Evolutionary conservation across 2,113 vertebrate genomes (phyloP).

Genomic region (Gymnobelideus leadbeateri): DNA sequence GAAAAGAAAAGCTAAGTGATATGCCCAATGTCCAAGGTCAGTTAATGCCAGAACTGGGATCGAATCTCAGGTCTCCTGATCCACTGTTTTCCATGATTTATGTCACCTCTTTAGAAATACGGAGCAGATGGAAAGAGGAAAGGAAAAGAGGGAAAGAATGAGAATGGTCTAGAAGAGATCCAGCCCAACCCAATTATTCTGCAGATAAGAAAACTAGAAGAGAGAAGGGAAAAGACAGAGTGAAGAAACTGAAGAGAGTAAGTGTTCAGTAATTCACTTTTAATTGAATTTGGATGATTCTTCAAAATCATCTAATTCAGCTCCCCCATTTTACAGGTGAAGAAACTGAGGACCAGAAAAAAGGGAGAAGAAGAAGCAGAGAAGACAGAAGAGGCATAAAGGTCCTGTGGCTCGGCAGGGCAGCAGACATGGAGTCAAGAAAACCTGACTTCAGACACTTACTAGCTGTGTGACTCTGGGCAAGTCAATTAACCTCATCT

Average conservation of each 20-base stretch:
- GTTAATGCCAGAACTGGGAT: background rate
- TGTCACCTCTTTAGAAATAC: background rate
- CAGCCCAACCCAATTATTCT: background rate
- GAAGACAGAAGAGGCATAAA: background rate
- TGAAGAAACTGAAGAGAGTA: background rate
- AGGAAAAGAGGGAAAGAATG: background rate
- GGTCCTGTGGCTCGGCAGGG: background rate
- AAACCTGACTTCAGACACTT: background rate
- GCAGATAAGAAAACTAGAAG: background rate
- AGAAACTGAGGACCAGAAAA: background rate
- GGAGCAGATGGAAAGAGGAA: background rate
- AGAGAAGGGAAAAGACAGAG: background rate
- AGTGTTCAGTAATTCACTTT: background rate
- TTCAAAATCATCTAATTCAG: background rate
- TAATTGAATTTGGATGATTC: background rate
- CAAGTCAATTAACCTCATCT: background rate
- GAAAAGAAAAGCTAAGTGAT: background rate
- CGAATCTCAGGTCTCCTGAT: background rate
- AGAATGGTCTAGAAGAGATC: background rate
- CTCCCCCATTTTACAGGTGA: background rate
- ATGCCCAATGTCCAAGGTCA: background rate
- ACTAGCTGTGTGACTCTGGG: background rate
- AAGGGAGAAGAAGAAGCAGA: background rate
- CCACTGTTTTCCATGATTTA: background rate
- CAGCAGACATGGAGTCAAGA: background rate